Conservation (phyloP, 2,797 vertebrate species). For the Tamandua tetradactyla region DNA sequence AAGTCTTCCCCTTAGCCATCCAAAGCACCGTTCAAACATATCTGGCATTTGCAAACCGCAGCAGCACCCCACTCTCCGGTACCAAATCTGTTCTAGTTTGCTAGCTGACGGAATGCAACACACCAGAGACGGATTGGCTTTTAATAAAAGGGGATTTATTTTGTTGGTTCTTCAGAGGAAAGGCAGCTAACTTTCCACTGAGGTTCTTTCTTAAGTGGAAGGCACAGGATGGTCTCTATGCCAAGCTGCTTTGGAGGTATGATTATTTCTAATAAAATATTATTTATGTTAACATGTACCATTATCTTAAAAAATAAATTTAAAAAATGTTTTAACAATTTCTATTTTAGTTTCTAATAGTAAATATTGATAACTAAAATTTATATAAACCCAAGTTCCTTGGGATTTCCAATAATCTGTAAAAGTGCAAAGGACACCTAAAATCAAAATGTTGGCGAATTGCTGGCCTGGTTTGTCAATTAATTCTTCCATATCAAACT, state of each 20-base stretch:
- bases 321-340: neutral
- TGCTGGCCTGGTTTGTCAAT: neutral
- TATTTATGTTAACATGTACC: neutral
- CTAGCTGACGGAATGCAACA: too few species aligned
- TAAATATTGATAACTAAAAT: neutral
- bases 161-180: too few species aligned
- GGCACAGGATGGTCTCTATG: too few species aligned
- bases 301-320: slow-evolving; percentile 36
- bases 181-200: too few species aligned
- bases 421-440: neutral
- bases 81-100: too few species aligned
- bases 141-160: too few species aligned
- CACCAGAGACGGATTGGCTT: too few species aligned
- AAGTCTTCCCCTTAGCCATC: too few species aligned
- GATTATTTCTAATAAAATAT: neutral
- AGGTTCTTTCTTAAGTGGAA: too few species aligned
- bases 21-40: too few species aligned
- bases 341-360: slow-evolving; percentile 29
- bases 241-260: slow-evolving; percentile 2
- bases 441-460: slow-evolving; percentile 8
- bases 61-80: too few species aligned
- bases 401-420: neutral
- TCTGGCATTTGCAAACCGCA: too few species aligned
- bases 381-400: neutral
- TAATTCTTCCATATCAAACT: neutral